Percentiles rank a stretch among this genome's conserved stretches.
Conservation (phyloP, 2,797 vertebrate species). For the Ara ararauna region DNA sequence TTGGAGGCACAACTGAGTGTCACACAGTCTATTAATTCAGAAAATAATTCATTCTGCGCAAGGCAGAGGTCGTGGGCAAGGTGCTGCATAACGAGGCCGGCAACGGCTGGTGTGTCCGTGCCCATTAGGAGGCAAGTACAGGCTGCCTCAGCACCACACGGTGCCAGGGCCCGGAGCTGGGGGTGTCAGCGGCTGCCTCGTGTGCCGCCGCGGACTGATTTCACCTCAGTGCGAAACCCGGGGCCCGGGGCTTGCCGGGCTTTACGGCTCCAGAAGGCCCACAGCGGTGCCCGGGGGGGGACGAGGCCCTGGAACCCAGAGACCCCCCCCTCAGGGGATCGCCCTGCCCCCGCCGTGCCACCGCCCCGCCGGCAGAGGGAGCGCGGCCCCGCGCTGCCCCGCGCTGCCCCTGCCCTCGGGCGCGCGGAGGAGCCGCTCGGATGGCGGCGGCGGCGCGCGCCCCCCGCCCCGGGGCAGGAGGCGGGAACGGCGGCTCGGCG, state of each 20-base stretch:
- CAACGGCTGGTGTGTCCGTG: fast-evolving
- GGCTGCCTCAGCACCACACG: neutral
- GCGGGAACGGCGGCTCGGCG: neutral
- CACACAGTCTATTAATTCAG: neutral
- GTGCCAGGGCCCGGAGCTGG: fast-evolving
- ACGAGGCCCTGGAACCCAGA: fast-evolving
- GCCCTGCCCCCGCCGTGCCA: fast-evolving
- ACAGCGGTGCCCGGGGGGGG: fast-evolving
- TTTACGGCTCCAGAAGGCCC: fast-evolving
- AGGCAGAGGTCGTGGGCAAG: neutral
- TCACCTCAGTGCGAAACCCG: neutral
- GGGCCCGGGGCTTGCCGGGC: neutral
- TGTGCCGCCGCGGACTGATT: neutral
- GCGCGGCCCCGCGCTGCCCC: neutral
- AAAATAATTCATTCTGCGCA: neutral
- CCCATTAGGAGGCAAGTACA: fast-evolving
- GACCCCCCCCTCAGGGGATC: fast-evolving
- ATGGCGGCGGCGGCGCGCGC: neutral
- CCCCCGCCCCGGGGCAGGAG: neutral
- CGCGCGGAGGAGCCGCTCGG: neutral
- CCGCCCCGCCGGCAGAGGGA: neutral
- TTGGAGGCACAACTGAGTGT: neutral
- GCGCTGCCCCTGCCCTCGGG: neutral
- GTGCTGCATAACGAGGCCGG: fast-evolving
- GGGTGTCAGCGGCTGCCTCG: fast-evolving